Percentiles rank a stretch among this genome's conserved stretches.
Conservation (phyloP, 2,797 vertebrate genomes). For the Philypnodon macrostomus region DNA sequence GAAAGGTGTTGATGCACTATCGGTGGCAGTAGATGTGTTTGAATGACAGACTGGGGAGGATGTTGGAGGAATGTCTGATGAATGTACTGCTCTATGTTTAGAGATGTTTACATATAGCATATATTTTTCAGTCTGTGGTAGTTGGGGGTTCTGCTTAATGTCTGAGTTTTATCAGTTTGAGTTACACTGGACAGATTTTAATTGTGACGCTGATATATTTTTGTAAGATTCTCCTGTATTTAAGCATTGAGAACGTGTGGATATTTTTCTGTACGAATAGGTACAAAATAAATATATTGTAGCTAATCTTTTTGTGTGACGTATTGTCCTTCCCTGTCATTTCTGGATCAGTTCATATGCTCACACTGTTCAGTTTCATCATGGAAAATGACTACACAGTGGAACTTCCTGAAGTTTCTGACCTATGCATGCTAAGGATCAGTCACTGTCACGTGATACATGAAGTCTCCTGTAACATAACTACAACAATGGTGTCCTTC, state of each 20-base stretch:
- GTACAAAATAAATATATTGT: conserved; percentile 22
- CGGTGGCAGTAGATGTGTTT: background rate
- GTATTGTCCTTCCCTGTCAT: background rate
- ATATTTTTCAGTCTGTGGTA: conserved; percentile 44
- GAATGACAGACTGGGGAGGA: background rate
- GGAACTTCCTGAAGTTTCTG: background rate
- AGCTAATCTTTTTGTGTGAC: conserved; percentile 5
- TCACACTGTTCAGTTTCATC: no score
- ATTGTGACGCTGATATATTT: conserved; percentile 44
- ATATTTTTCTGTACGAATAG: conserved; percentile 30
- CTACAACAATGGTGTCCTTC: background rate
- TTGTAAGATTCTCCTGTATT: conserved; percentile 40
- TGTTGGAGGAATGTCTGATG: conserved; percentile 21
- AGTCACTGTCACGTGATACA: no score
- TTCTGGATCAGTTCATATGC: background rate
- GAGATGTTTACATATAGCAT: conserved; percentile 18
- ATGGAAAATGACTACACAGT: no score
- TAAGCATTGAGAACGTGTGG: conserved; percentile 18
- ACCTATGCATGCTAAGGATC: no score
- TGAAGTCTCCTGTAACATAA: no score
- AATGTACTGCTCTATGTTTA: conserved; percentile 45
- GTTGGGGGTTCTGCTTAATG: conserved; percentile 22
- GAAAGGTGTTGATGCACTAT: no score
- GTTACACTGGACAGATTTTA: conserved; percentile 12
- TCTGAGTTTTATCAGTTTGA: conserved; percentile 27